Conservation (phyloP, 1,140 invertebrate species). For the Zophobas morio region DNA sequence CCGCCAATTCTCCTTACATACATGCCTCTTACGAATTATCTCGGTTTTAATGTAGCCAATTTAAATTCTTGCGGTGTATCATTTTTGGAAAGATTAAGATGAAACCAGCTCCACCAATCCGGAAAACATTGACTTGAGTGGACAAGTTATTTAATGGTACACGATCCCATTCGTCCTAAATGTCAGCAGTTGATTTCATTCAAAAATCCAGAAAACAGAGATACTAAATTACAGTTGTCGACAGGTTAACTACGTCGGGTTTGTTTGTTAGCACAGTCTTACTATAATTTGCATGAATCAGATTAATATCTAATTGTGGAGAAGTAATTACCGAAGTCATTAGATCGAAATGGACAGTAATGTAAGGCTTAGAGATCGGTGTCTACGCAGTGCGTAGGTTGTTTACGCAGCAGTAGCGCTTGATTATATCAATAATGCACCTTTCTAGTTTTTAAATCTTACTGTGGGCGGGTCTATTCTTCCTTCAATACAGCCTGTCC, state of each 20-base stretch:
- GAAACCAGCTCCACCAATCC: slow-evolving; percentile 3
- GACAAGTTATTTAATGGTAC: slow-evolving; percentile 24
- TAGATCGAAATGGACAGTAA: slow-evolving; percentile 30
- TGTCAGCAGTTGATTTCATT: slow-evolving; percentile 8
- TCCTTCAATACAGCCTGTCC: background rate
- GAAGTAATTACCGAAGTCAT: slow-evolving; percentile 27
- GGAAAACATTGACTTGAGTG: background rate
- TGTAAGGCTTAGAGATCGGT: slow-evolving; percentile 12
- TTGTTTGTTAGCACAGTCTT: slow-evolving; percentile 7
- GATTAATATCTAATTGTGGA: slow-evolving; percentile 29
- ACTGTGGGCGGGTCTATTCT: background rate
- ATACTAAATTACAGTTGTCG: slow-evolving; percentile 20
- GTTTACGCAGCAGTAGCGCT: slow-evolving; percentile 23
- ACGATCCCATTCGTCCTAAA: background rate
- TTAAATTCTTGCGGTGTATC: slow-evolving; percentile 8
- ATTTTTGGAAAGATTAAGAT: background rate
- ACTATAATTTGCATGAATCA: slow-evolving; percentile 39
- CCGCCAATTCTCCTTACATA: background rate
- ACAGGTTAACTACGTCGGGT: background rate
- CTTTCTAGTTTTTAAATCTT: slow-evolving; percentile 15
- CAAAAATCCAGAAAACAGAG: slow-evolving; percentile 4
- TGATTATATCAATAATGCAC: slow-evolving; percentile 23
- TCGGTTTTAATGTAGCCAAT: background rate
- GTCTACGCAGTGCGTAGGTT: slow-evolving; percentile 10
- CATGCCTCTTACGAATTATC: background rate